Percentiles rank a stretch among this genome's conserved stretches.
phyloP scores from a whole-genome alignment of 2,888 invertebrate genomes.

The Eupeodes luniger region DNA sequence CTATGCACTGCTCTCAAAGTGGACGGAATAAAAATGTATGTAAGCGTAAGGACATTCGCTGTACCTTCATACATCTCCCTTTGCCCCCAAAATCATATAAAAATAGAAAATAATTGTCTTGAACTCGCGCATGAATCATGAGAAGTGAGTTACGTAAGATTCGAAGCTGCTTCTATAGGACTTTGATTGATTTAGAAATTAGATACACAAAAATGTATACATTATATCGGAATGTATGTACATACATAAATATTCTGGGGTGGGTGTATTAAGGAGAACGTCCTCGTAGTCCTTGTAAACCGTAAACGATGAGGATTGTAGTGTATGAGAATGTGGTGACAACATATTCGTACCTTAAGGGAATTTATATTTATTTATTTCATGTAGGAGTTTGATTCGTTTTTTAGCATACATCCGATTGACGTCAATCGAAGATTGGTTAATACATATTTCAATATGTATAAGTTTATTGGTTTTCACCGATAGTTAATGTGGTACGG shows the following conservation, averaged over 20 bases:
- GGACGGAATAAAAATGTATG: slow-evolving; percentile 36
- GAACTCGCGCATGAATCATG: slow-evolving; percentile 72
- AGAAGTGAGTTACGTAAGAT: slow-evolving; percentile 67
- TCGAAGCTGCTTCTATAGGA: slow-evolving; percentile 64
- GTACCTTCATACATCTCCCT: slow-evolving; percentile 30
- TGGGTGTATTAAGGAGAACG: not conserved
- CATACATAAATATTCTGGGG: not conserved
- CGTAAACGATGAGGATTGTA: not conserved
- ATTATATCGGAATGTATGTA: not conserved
- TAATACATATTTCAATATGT: slow-evolving; percentile 37
- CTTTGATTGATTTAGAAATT: slow-evolving; percentile 69
- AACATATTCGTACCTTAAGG: slow-evolving; percentile 44
- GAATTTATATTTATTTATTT: slow-evolving; percentile 51
- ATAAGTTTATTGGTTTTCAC: not conserved
- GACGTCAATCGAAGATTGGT: slow-evolving; percentile 75
- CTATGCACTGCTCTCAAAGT: slow-evolving; percentile 38
- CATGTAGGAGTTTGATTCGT: slow-evolving; percentile 66
- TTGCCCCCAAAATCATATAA: slow-evolving; percentile 40
- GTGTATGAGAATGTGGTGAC: slow-evolving; percentile 33
- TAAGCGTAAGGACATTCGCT: slow-evolving; percentile 50
- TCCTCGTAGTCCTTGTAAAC: no score
- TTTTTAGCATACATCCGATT: slow-evolving; percentile 60
- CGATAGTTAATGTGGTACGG: slow-evolving; percentile 25
- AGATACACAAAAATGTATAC: not conserved
- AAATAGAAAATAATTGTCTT: slow-evolving; percentile 44